Conservation (phyloP, 1,140 invertebrate genomes). For the Pseudachorutes palmiensis region DNA sequence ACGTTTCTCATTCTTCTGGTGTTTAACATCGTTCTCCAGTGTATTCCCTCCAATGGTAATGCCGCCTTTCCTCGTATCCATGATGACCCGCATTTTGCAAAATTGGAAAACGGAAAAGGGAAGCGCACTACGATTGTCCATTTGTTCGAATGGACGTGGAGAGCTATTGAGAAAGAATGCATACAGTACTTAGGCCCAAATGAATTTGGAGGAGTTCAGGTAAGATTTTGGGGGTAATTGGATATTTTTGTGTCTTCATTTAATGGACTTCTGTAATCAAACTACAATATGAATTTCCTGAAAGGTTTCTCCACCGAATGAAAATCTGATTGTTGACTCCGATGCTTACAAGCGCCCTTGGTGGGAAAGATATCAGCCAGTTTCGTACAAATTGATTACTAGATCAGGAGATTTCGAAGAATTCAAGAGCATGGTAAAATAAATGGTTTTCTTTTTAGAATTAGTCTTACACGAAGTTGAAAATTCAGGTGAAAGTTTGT, state of each 20-base stretch:
- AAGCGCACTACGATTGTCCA: conserved; percentile 54
- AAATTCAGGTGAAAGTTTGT: too few relatives aligned
- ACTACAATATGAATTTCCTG: conserved; percentile 50
- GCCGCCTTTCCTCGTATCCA: too few relatives aligned
- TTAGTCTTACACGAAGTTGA: too few relatives aligned
- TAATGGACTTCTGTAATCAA: background rate
- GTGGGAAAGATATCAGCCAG: conserved; percentile 82
- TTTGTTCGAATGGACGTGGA: conserved; percentile 75
- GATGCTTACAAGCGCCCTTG: conserved; percentile 53
- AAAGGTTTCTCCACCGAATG: conserved; percentile 45
- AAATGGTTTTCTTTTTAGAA: too few relatives aligned
- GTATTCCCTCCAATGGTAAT: too few relatives aligned
- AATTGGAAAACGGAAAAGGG: conserved; percentile 9
- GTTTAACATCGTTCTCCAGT: too few relatives aligned
- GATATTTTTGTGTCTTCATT: background rate
- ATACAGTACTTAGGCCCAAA: conserved; percentile 66
- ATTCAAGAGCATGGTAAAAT: conserved; percentile 59
- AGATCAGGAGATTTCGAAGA: conserved; percentile 63
- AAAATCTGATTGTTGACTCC: conserved; percentile 48
- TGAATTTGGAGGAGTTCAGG: conserved; percentile 70
- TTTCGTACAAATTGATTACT: conserved; percentile 68
- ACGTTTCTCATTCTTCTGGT: too few relatives aligned
- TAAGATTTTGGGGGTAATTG: conserved; percentile 39
- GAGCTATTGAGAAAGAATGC: conserved; percentile 72
- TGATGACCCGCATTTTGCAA: too few relatives aligned